These are phyloP conservation scores for Bradysia coprophila DNA, from an alignment of 1,140 invertebrate genomes.

Conservation along the genomic window DNA sequence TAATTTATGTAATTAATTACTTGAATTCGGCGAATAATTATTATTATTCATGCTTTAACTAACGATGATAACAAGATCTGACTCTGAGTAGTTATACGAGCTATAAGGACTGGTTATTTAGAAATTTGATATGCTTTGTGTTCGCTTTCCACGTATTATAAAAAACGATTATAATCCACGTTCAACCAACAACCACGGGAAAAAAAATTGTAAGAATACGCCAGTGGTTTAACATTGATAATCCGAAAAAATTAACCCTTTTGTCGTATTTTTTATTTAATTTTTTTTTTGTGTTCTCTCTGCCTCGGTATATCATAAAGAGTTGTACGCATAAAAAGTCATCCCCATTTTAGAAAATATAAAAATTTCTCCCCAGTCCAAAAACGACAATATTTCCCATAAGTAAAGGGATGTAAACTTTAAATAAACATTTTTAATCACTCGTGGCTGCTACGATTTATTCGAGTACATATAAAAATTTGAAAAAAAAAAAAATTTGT, in stretches of 20 bases:
- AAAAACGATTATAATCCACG: too few relatives aligned
- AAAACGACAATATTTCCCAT: not conserved
- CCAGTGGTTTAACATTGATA: not conserved
- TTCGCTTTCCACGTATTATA: too few relatives aligned
- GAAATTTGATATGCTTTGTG: too few relatives aligned
- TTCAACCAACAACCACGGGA: too few relatives aligned
- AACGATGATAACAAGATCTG: not conserved
- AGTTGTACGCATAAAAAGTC: not conserved
- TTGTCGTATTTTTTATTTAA: too few relatives aligned
- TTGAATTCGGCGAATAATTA: not conserved
- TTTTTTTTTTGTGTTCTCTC: not conserved
- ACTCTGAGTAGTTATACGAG: too few relatives aligned
- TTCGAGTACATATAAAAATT: not conserved
- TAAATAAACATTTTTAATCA: not conserved
- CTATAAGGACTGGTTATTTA: too few relatives aligned
- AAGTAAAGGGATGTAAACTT: not conserved
- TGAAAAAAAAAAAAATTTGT: too few relatives aligned
- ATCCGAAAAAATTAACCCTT: not conserved
- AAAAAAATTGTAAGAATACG: too few relatives aligned
- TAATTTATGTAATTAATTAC: not conserved
- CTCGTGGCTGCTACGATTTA: not conserved
- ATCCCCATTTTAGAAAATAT: not conserved
- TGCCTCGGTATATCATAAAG: not conserved
- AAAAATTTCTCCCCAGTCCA: too few relatives aligned
- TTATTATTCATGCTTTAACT: not conserved